These are phyloP conservation scores for Lonchura striata DNA, from an alignment of 2,113 vertebrate genomes.

Conservation along the genomic window DNA sequence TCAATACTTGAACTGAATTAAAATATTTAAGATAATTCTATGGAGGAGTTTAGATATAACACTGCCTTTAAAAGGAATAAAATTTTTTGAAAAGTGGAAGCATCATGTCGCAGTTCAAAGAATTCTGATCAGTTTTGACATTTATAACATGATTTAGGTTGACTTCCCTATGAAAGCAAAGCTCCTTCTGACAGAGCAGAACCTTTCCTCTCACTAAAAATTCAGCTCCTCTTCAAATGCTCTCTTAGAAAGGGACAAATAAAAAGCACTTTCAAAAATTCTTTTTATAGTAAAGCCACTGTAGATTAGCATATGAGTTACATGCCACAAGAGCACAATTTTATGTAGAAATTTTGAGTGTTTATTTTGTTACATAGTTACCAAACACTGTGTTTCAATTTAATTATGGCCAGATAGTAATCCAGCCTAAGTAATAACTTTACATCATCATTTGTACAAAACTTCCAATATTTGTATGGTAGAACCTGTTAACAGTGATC, in stretches of 20 bases:
- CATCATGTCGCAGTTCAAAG: not conserved
- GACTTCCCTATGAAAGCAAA: not conserved
- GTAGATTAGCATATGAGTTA: not conserved
- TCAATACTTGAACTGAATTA: not conserved
- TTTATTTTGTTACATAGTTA: not conserved
- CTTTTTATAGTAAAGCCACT: not conserved
- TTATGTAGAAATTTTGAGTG: not conserved
- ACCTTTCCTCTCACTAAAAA: not conserved
- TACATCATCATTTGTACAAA: not conserved
- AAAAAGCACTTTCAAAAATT: not conserved
- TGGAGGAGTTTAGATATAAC: not conserved
- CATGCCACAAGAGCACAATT: not conserved
- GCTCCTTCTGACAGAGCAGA: not conserved
- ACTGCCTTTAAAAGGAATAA: not conserved
- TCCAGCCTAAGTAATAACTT: not conserved
- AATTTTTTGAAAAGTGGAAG: not conserved
- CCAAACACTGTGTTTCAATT: not conserved
- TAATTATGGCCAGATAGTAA: not conserved
- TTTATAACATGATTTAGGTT: not conserved
- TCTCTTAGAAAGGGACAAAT: not conserved
- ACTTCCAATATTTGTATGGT: not conserved
- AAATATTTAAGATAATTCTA: not conserved
- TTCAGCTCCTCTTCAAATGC: not conserved
- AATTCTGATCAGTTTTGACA: not conserved
- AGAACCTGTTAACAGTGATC: not conserved